phyloP scores from a whole-genome alignment of 2,113 vertebrate species.

The Elephantulus edwardii region DNA sequence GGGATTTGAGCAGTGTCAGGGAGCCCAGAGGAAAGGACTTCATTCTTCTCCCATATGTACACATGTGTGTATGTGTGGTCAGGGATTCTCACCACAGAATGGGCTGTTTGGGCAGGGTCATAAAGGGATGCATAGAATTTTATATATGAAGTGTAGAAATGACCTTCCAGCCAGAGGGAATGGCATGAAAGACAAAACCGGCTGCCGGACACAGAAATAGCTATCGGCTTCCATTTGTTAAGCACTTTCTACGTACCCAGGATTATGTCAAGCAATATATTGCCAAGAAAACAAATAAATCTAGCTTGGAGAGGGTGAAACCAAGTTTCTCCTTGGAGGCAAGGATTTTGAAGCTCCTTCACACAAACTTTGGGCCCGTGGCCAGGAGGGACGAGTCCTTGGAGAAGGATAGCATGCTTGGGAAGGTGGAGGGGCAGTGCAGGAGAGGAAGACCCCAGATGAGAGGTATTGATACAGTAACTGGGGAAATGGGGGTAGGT shows the following conservation, averaged over 20 bases:
- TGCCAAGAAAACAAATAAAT: too few species aligned
- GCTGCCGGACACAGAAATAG: not conserved
- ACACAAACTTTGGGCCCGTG: too few species aligned
- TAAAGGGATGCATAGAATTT: not conserved
- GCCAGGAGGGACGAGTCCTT: too few species aligned
- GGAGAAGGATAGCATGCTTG: too few species aligned
- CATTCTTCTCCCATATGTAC: not conserved
- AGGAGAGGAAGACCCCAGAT: too few species aligned
- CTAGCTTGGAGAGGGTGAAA: too few species aligned
- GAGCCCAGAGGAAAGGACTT: not conserved
- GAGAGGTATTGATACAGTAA: too few species aligned
- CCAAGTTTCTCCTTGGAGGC: too few species aligned
- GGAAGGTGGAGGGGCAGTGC: too few species aligned
- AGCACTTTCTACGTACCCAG: not conserved
- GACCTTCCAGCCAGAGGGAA: not conserved
- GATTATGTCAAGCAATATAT: too few species aligned
- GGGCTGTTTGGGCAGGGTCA: not conserved
- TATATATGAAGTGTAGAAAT: fast-evolving
- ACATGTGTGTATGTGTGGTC: not conserved
- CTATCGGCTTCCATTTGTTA: not conserved
- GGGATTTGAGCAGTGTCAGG: not conserved
- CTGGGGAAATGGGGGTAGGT: too few species aligned
- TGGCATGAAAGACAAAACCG: not conserved
- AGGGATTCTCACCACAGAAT: not conserved
- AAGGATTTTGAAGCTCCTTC: too few species aligned